Evolutionary conservation across 1,140 invertebrate genomes (phyloP), one percentile per base, ranked within the genome.

Genomic region (Lepidurus couesii): DNA sequence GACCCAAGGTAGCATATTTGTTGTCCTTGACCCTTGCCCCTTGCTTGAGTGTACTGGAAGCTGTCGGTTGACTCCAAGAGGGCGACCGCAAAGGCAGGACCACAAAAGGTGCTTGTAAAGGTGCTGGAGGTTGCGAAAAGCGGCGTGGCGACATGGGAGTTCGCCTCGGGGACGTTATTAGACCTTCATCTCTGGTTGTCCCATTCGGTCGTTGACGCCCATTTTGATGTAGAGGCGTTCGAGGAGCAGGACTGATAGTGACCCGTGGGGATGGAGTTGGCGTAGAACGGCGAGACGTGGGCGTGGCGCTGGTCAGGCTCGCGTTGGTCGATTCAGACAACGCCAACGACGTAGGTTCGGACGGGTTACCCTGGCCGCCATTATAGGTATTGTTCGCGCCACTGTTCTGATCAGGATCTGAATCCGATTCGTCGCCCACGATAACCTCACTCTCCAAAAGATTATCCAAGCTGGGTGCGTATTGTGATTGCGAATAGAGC

Each of bases 381-480:
- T 65, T 65, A 34, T 4, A 34, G 8, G 53, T n/a, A 7, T 65
- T 13, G 53, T 65, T n/a, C 16, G 13, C 53, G 53, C 34, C 34
- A 34, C 34, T 4, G 3, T 42, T 13, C 42, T 44, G 43, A 24
- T 42, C 34, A 43, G n/a, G 42, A 47, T 77, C 43, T 6, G 75
- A 42, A 43, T 77, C 75, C 9, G 75, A 8, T 45, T 79, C 79
- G 21, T 79, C 75, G 43, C 79, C 79, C 24, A 79, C 53, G 7
- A 79, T 73, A 26, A 79, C 79, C 42, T 79, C 79, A 7, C 45
- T 43, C 76, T 79, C 79, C 42, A 79, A 24, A 7, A 79, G 75
- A 42, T 79, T 79, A 53, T 73, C 74, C 47, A 79, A 44, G 24
- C 79, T 79, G 8, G 75, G 75, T 24, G 53, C 53, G 53, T 65